phyloP scores from a whole-genome alignment of 2,888 invertebrate species.

The Torymus tubicola region DNA sequence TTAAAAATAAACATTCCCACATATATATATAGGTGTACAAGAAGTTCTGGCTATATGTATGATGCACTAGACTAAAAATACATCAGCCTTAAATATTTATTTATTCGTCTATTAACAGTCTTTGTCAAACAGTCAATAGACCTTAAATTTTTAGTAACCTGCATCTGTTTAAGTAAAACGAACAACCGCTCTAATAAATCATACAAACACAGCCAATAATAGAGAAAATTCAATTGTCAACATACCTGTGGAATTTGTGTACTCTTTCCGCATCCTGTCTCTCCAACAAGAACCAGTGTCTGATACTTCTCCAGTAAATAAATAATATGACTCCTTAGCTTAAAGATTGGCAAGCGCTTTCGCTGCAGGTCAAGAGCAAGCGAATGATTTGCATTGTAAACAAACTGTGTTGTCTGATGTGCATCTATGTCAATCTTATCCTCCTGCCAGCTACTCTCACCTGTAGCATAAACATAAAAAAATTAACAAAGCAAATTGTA shows the following conservation, averaged over 20 bases:
- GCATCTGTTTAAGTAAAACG: too few relatives aligned
- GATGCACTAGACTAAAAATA: too few relatives aligned
- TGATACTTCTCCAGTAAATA: slow-evolving; percentile 94
- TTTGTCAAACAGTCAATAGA: too few relatives aligned
- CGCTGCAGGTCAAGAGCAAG: slow-evolving; percentile 90
- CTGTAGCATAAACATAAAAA: slow-evolving; percentile 58
- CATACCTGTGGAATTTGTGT: slow-evolving; percentile 95
- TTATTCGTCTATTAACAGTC: too few relatives aligned
- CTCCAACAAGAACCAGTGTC: slow-evolving; percentile 91
- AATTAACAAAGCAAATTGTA: too few relatives aligned
- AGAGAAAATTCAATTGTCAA: too few relatives aligned
- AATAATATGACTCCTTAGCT: slow-evolving; percentile 90
- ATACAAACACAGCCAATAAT: too few relatives aligned
- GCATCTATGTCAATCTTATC: slow-evolving; percentile 80
- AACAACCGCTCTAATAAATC: too few relatives aligned
- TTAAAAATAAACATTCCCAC: too few relatives aligned
- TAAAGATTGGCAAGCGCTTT: slow-evolving; percentile 90
- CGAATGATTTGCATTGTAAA: slow-evolving; percentile 91
- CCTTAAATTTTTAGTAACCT: too few relatives aligned
- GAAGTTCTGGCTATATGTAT: slow-evolving; percentile 62
- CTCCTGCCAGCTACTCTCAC: slow-evolving; percentile 72
- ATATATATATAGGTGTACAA: neutral
- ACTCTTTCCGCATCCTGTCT: slow-evolving; percentile 97
- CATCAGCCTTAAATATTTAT: too few relatives aligned
- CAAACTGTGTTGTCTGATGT: slow-evolving; percentile 81